These are phyloP conservation scores for Anoncus sp. DNA, from an alignment of 2,888 invertebrate species.

Conservation along the genomic window DNA sequence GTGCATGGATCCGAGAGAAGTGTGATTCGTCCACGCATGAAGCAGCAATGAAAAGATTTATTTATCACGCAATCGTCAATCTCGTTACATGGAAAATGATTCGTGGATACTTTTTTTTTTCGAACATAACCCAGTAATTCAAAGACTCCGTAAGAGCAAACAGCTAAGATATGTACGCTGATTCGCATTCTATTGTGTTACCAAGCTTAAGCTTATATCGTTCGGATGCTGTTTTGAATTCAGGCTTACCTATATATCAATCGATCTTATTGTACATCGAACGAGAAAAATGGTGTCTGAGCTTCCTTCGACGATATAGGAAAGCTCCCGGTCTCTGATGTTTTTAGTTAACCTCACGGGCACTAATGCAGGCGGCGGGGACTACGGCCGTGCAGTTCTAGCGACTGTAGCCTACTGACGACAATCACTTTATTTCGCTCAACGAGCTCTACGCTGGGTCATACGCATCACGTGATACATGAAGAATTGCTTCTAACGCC, in stretches of 20 bases:
- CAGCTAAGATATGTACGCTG: not conserved
- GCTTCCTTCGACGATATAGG: slow-evolving; percentile 30
- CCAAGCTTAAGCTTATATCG: not conserved
- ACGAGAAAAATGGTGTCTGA: slow-evolving; percentile 15
- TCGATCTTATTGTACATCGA: slow-evolving; percentile 29
- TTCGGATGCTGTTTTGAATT: not conserved
- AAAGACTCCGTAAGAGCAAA: not conserved
- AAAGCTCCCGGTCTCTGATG: slow-evolving; percentile 25
- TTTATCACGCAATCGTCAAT: no score
- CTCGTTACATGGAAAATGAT: no score
- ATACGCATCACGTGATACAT: slow-evolving; percentile 60
- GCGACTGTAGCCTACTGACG: slow-evolving; percentile 64
- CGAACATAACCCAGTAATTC: no score
- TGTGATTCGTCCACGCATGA: no score
- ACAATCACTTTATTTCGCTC: slow-evolving; percentile 60
- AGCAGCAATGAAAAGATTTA: no score
- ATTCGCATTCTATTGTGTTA: not conserved
- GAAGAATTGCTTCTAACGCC: slow-evolving; percentile 62
- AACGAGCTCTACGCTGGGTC: slow-evolving; percentile 54
- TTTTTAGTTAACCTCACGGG: slow-evolving; percentile 56
- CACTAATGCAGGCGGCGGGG: slow-evolving; percentile 42
- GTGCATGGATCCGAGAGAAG: no score
- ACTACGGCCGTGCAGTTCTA: slow-evolving; percentile 61
- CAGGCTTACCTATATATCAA: slow-evolving; percentile 45
- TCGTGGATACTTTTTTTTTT: no score